Percentiles rank a stretch among this genome's conserved stretches.
These are phyloP conservation scores for Bujurquina vittata DNA, from an alignment of 2,113 vertebrate genomes.

Conservation along the genomic window DNA sequence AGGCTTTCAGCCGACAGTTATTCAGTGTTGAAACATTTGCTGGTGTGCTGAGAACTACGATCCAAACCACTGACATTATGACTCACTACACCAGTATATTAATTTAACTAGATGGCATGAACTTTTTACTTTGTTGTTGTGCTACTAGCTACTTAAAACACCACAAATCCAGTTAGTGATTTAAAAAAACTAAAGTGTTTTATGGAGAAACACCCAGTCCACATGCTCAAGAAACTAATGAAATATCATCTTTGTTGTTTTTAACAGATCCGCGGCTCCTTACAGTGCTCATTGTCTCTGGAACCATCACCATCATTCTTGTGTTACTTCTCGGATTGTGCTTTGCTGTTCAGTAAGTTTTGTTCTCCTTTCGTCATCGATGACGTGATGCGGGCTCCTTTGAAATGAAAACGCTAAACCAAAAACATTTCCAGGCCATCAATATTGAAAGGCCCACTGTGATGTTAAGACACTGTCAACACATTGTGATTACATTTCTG, in stretches of 20 bases:
- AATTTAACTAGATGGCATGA: neutral
- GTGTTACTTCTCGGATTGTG: slow-evolving; percentile 49
- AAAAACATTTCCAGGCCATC: neutral
- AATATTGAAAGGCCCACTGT: neutral
- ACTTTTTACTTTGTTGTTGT: neutral
- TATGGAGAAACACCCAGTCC: neutral
- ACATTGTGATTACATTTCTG: neutral
- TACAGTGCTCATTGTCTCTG: slow-evolving; percentile 3
- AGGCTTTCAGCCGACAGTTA: neutral
- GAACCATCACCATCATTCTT: slow-evolving; percentile 26
- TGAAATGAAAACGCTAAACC: neutral
- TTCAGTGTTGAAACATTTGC: neutral
- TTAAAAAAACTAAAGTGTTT: neutral
- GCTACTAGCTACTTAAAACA: neutral
- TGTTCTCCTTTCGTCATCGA: neutral
- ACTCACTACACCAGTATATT: neutral
- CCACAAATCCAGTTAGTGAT: neutral
- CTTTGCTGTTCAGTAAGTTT: slow-evolving; percentile 59
- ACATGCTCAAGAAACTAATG: neutral
- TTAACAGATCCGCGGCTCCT: slow-evolving; percentile 55
- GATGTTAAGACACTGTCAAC: neutral
- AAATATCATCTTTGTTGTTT: neutral
- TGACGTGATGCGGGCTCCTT: neutral
- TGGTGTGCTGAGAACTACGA: neutral
- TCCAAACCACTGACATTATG: neutral